A percentile compares a stretch with the other conserved stretches of the same genome.
These are phyloP conservation scores for Latrodectus geometricus DNA, from an alignment of 1,140 invertebrate genomes.

Conservation along the genomic window DNA sequence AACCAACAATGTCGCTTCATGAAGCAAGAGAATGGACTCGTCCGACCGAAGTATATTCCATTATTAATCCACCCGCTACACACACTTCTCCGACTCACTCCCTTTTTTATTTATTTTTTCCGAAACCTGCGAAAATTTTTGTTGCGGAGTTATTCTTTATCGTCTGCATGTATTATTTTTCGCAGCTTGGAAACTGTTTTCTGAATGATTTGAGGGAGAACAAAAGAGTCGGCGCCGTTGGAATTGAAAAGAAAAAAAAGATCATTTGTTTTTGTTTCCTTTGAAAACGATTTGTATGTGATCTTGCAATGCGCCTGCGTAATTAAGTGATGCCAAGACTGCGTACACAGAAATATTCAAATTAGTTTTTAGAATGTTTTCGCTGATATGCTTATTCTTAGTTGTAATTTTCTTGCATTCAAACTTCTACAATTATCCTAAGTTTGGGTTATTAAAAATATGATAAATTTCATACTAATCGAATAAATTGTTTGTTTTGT, in stretches of 20 bases:
- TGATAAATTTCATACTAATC: too few relatives aligned
- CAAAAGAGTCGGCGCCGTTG: not conserved
- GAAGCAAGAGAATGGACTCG: constrained; percentile 28
- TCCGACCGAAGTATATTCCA: constrained; percentile 26
- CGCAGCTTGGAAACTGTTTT: not conserved
- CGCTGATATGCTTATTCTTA: too few relatives aligned
- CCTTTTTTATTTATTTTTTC: too few relatives aligned
- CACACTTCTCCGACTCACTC: not conserved
- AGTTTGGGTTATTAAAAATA: too few relatives aligned
- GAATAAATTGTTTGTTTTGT: too few relatives aligned
- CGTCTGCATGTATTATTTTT: not conserved
- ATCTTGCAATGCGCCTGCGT: not conserved
- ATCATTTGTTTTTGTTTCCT: not conserved
- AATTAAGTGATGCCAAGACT: not conserved
- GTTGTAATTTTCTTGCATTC: too few relatives aligned
- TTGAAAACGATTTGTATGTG: constrained; percentile 3
- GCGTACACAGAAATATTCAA: too few relatives aligned
- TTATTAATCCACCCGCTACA: constrained; percentile 44
- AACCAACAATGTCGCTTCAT: constrained; percentile 21
- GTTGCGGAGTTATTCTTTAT: not conserved
- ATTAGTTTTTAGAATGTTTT: too few relatives aligned
- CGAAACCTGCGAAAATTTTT: not conserved
- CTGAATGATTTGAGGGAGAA: constrained; percentile 14
- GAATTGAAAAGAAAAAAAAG: not conserved
- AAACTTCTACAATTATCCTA: too few relatives aligned